phyloP scores from a whole-genome alignment of 2,888 invertebrate genomes.

The Zygothrica quintamaculata region DNA sequence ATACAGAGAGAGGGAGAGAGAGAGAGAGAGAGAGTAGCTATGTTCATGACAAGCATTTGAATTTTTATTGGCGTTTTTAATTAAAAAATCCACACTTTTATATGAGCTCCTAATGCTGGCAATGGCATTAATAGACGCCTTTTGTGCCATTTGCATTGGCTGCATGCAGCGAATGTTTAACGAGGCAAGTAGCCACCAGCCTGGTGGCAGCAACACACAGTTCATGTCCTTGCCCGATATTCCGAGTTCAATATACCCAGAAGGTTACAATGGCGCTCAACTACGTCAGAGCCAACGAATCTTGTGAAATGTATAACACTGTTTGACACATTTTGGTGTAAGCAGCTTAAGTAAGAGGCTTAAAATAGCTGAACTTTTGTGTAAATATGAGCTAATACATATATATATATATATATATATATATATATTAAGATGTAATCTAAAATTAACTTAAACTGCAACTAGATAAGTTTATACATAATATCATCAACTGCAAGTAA shows the following conservation, averaged over 20 bases:
- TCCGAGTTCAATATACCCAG: slow-evolving; percentile 70
- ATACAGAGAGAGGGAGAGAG: no score
- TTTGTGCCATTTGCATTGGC: slow-evolving; percentile 49
- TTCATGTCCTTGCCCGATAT: slow-evolving; percentile 69
- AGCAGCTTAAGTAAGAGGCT: neutral
- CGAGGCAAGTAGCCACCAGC: slow-evolving; percentile 14
- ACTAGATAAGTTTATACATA: no score
- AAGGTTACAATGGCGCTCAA: slow-evolving; percentile 50
- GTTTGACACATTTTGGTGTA: neutral
- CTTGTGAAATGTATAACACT: neutral
- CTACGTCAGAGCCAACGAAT: slow-evolving; percentile 35
- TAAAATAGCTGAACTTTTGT: neutral
- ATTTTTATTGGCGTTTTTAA: slow-evolving; percentile 42
- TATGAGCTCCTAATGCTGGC: slow-evolving; percentile 36
- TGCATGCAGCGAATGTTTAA: slow-evolving; percentile 13
- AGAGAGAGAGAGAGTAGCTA: no score
- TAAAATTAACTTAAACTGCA: no score
- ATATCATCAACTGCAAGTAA: no score
- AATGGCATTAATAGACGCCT: slow-evolving; percentile 42
- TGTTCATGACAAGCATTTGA: slow-evolving; percentile 32
- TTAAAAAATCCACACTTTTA: slow-evolving; percentile 49
- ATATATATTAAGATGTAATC: neutral
- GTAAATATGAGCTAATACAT: no score
- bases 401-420: neutral
- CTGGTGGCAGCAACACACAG: slow-evolving; percentile 27